A percentile compares a stretch with the other conserved stretches of the same genome.
Conservation (phyloP, 2,888 invertebrate species). For the Graphium colonna region DNA sequence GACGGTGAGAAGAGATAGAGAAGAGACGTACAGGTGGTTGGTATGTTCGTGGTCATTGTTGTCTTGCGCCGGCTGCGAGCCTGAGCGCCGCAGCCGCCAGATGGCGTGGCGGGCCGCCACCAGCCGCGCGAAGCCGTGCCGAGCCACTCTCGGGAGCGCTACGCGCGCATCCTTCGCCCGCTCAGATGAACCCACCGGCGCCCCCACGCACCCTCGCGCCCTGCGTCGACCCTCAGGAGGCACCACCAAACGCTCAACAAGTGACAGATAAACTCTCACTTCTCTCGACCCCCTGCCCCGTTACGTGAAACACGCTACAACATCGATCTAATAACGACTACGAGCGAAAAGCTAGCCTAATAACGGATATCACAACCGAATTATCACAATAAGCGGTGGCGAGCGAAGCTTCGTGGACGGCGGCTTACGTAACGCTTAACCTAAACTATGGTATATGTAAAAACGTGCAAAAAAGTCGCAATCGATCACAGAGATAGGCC, state of each 20-base stretch:
- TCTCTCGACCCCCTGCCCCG: not conserved
- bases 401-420: constrained; percentile 78
- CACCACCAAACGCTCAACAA: constrained; percentile 35
- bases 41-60: constrained; percentile 76
- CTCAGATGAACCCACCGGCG: constrained; percentile 45
- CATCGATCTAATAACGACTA: constrained; percentile 38
- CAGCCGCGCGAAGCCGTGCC: constrained; percentile 85
- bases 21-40: constrained; percentile 78
- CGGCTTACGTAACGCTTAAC: constrained; percentile 76
- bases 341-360: constrained; percentile 72
- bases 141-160: constrained; percentile 79
- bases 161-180: constrained; percentile 48
- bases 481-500: constrained; percentile 76
- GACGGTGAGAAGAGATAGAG: constrained; percentile 53
- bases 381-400: constrained; percentile 77
- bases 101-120: constrained; percentile 86
- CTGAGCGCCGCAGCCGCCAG: constrained; percentile 83
- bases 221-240: constrained; percentile 34
- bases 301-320: constrained; percentile 7
- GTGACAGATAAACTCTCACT: constrained; percentile 26
- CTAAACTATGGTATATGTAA: constrained; percentile 56
- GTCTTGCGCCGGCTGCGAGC: constrained; percentile 74
- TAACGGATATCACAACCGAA: constrained; percentile 67
- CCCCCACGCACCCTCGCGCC: constrained; percentile 46
- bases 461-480: constrained; percentile 70